These are phyloP conservation scores for Cryptocephalus primarius DNA, from an alignment of 2,888 invertebrate species.

Conservation along the genomic window DNA sequence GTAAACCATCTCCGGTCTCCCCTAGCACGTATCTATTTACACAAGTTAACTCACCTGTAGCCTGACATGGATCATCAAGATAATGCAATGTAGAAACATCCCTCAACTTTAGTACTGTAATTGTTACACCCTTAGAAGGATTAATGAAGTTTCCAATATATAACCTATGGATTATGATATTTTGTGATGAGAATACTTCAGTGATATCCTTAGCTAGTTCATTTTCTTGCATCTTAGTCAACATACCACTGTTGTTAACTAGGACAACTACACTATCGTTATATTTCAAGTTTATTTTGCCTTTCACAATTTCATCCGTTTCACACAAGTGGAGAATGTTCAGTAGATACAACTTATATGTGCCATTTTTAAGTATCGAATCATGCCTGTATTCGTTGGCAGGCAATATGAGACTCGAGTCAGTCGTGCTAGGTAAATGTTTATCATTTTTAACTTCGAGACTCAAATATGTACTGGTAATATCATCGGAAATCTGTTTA, in stretches of 20 bases:
- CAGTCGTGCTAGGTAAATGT: too few species aligned
- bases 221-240: conserved; percentile 65
- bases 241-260: conserved; percentile 64
- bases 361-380: too few species aligned
- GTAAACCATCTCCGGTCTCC: too few species aligned
- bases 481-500: conserved; percentile 38
- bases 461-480: conserved; percentile 32
- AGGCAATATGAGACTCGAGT: too few species aligned
- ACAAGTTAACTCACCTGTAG: conserved; percentile 38
- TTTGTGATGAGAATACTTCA: conserved; percentile 18
- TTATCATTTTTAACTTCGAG: too few species aligned
- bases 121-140: conserved; percentile 28
- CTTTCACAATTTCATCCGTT: conserved; percentile 3
- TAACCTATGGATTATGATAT: conserved; percentile 17
- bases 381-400: too few species aligned
- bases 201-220: conserved; percentile 38
- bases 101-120: conserved; percentile 53
- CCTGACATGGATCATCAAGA: conserved; percentile 48
- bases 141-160: conserved; percentile 19
- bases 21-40: too few species aligned
- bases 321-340: background rate
- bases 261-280: conserved; percentile 46
- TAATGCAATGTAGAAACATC: conserved; percentile 40
- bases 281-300: conserved; percentile 6
- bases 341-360: background rate